Evolutionary conservation across 2,113 vertebrate species (phyloP).

Genomic region (Elachura formosa): DNA sequence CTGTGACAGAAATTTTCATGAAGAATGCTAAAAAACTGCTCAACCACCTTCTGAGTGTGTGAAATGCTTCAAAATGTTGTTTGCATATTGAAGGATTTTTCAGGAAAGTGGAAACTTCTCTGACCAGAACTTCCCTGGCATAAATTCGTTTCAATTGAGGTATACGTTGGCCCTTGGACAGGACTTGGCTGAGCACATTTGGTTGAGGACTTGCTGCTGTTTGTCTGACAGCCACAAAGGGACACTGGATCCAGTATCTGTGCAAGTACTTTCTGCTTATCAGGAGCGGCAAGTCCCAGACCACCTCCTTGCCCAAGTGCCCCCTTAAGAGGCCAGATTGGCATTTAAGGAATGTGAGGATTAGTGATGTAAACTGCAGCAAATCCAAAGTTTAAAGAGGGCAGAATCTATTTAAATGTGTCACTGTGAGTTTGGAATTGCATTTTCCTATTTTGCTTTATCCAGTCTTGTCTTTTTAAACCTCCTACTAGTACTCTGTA

Average conservation of each 20-base stretch:
- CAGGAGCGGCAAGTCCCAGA: background rate
- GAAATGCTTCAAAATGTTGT: background rate
- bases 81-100: background rate
- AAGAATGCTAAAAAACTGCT: background rate
- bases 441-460: background rate
- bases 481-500: background rate
- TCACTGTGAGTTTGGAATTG: background rate
- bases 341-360: slow-evolving; percentile 54
- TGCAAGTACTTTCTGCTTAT: background rate
- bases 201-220: background rate
- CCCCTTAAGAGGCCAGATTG: slow-evolving; percentile 33
- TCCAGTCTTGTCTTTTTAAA: background rate
- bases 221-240: background rate
- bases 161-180: background rate
- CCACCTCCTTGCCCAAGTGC: slow-evolving; percentile 14
- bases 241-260: background rate
- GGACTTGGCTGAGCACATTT: background rate
- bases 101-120: background rate
- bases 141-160: background rate
- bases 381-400: background rate
- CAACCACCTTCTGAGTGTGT: background rate
- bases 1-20: background rate
- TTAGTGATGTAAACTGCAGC: slow-evolving; percentile 38
- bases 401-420: background rate
- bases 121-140: background rate